Base-by-base conservation (phyloP, 2,113 vertebrate species). In the Xenopus tropicalis region DNA sequence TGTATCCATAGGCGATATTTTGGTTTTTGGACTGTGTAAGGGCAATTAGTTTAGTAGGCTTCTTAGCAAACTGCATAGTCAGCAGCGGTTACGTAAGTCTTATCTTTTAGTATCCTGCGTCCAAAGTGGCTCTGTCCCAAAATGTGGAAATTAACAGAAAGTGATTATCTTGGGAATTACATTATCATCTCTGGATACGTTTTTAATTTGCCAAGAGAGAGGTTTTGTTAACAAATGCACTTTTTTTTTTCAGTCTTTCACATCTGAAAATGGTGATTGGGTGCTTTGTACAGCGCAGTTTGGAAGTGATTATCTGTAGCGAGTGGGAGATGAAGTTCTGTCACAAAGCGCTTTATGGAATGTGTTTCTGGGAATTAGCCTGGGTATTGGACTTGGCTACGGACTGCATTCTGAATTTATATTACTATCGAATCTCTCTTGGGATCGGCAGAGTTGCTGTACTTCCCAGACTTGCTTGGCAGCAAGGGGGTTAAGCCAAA, bases 71-170 rank as follows among this genome's bases (percentile, higher is more conserved):
- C 43, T 42, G 24, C 16, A 20, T 6, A 21, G 62, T 37, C 25
- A 13, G 61, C 48, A 43, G 3, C 10, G 24, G 19, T 72, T 64
- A 52, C 23, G 48, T 48, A 65, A 64, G 1, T 72, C 59, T 72
- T 72, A 71, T 72, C 48, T 65, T 46, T 4, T 57, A 3, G n/a
- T 12, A 57, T 11, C 21, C n/a, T 17, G 14, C 20, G 12, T 72
- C 70, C 61, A 66, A 73, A 14, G 65, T 73, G 71, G 71, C 62
- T 25, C 9, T 14, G 3, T 20, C 66, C 63, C 62, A 58, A 73
- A 66, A 73, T 73, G 71, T 66, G 11, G 25, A 23, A 58, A 73
- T 59, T 73, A 63, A 72, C 71, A 73, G 63, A 73, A 65, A 52
- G 58, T 73, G 25, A 66, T 62, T 54, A 14, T 73, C 54, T 37